Base-by-base conservation (phyloP, 2,797 vertebrate species). In the Anisognathus igniventris region DNA sequence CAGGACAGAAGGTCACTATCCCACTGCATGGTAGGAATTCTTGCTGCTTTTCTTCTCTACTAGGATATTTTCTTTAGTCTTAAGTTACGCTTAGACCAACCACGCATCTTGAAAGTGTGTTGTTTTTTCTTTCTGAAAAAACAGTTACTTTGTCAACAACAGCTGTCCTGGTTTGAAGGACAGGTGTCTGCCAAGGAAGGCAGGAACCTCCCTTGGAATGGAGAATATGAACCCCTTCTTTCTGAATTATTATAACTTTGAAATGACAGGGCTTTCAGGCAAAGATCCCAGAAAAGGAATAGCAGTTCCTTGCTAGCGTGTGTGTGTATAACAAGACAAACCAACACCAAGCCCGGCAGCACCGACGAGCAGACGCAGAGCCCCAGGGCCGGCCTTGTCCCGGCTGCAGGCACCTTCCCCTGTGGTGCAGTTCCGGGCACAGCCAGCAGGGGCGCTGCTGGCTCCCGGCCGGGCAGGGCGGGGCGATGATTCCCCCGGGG, bases 11-110 rank as follows among this genome's bases (percentile, higher is more conserved):
- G 90, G 92, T 98, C 76, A 98, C 97, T 44, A 92, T 99, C 88
- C 98, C 99, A 1, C 95, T 99, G 65, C 98, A 98, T 17, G 98
- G 99, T 99, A 98, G 10, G 78, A 76, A n/a, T 64, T 79, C 56
- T 40, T 87, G 79, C 14, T n/a, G 1, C 1, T 74, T 81, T 53
- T 40, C 27, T 61, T 48, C 39, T 31, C 24, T 80, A 3, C 20
- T 56, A 53, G 31, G 37, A 16, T 79, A 14, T 44, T 95, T 62
- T 91, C 24, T 44, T 70, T 57, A 20, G 53, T 73, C 12, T 84
- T 56, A 64, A 79, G 17, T 39, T 78, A 37, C 44, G 10, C 21
- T 75, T 76, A 75, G 40, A 37, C 22, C 1, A 2, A 21, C 30
- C 7, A 4, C 67, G 14, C 40, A 14, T 66, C 47, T 71, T 73